Conservation (phyloP, 2,888 invertebrate species). For the Agriopis marginaria region DNA sequence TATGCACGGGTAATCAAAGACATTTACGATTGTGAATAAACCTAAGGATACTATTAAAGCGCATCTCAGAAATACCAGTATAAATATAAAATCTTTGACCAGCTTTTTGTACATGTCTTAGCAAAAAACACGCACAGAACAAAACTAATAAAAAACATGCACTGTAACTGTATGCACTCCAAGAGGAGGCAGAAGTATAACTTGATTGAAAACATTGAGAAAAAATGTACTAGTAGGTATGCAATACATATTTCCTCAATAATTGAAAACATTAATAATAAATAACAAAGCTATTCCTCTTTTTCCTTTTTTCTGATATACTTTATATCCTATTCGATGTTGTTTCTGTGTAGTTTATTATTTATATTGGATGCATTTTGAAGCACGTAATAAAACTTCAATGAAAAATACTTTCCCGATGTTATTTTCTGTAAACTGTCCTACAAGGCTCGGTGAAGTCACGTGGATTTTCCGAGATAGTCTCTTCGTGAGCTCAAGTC, state of each 20-base stretch:
- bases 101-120: not conserved
- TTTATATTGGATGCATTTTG: not conserved
- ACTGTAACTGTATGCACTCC: not conserved
- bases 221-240: too few species aligned
- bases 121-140: not conserved
- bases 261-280: not conserved
- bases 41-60: not conserved
- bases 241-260: too few species aligned
- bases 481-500: not conserved
- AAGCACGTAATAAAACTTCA: not conserved
- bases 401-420: not conserved
- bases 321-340: too few species aligned
- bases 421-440: not conserved
- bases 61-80: too few species aligned
- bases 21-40: not conserved
- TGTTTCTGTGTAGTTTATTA: not conserved
- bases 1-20: not conserved
- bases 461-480: not conserved
- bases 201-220: not conserved
- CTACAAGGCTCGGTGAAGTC: not conserved
- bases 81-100: too few species aligned
- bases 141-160: too few species aligned
- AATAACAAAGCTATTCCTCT: too few species aligned
- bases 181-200: not conserved
- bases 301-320: too few species aligned